Evolutionary conservation across 1,140 invertebrate species (phyloP).

Genomic region (Bombus waltoni): DNA sequence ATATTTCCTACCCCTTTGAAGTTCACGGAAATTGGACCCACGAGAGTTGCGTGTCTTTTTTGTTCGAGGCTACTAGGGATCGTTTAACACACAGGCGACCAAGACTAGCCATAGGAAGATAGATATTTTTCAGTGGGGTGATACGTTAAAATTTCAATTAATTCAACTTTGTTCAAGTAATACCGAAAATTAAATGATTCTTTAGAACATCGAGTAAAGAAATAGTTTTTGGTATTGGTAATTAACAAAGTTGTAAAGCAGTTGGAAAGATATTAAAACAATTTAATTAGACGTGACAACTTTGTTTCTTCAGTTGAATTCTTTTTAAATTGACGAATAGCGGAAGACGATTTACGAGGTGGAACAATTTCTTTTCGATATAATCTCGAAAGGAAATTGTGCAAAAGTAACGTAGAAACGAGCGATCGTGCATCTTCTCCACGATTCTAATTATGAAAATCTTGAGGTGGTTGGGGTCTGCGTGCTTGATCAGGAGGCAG

Average conservation of each 20-base stretch:
- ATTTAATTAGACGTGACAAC: too few relatives aligned
- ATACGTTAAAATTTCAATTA: neutral
- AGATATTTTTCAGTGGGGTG: neutral
- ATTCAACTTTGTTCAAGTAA: neutral
- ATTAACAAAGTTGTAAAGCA: too few relatives aligned
- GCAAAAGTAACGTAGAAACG: neutral
- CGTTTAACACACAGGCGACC: slow-evolving; percentile 4
- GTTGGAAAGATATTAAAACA: too few relatives aligned
- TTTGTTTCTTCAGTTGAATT: neutral
- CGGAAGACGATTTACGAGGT: neutral
- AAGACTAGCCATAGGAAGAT: neutral
- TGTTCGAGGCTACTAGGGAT: slow-evolving; percentile 8
- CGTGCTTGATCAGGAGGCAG: slow-evolving; percentile 68
- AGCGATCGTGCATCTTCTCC: too few relatives aligned
- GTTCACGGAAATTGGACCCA: slow-evolving; percentile 53
- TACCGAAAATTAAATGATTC: neutral
- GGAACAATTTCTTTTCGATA: neutral
- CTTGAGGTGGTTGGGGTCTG: neutral
- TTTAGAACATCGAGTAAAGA: too few relatives aligned
- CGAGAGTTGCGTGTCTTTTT: slow-evolving; percentile 49
- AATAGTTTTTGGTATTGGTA: too few relatives aligned
- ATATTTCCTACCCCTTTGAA: slow-evolving; percentile 72
- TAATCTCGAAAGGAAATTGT: too few relatives aligned
- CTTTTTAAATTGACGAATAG: neutral
- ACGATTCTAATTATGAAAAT: slow-evolving; percentile 43